phyloP scores from a whole-genome alignment of 2,888 invertebrate species.

The Pseudolycoriella hygida region DNA sequence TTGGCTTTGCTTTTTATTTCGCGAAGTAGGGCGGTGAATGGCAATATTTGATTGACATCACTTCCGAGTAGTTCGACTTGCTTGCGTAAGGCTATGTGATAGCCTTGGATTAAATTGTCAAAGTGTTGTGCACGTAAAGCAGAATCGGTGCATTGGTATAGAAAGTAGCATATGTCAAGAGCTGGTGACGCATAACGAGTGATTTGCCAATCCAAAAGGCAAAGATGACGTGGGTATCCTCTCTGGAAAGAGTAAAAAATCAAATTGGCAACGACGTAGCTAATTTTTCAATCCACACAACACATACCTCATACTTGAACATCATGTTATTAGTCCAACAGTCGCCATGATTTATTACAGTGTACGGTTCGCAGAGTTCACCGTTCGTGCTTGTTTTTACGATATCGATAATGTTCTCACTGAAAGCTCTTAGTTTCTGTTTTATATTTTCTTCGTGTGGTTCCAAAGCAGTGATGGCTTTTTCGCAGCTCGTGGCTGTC shows the following conservation, averaged over 20 bases:
- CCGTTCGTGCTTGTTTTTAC: not conserved
- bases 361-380: constrained; percentile 8
- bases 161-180: constrained; percentile 8
- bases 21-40: constrained; percentile 8
- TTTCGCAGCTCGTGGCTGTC: not conserved
- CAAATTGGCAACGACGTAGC: not conserved
- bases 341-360: constrained; percentile 9
- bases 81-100: constrained; percentile 9
- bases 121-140: constrained; percentile 8
- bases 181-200: constrained; percentile 9
- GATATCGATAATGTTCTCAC: not conserved
- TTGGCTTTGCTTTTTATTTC: constrained; percentile 9
- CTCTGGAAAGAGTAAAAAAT: constrained; percentile 3
- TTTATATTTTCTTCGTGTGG: constrained; percentile 6
- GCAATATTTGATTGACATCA: constrained; percentile 8
- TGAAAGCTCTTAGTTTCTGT: constrained; percentile 5
- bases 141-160: constrained; percentile 9
- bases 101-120: constrained; percentile 8
- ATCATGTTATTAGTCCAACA: constrained; percentile 10
- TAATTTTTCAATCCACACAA: not conserved
- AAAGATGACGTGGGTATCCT: constrained; percentile 6
- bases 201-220: constrained; percentile 9
- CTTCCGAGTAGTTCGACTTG: constrained; percentile 8
- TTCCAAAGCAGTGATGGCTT: constrained; percentile 5
- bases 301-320: constrained; percentile 7